A percentile compares a stretch with the other conserved stretches of the same genome.
Evolutionary conservation across 2,797 vertebrate species (phyloP).

Genomic region (Helarctos malayanus): DNA sequence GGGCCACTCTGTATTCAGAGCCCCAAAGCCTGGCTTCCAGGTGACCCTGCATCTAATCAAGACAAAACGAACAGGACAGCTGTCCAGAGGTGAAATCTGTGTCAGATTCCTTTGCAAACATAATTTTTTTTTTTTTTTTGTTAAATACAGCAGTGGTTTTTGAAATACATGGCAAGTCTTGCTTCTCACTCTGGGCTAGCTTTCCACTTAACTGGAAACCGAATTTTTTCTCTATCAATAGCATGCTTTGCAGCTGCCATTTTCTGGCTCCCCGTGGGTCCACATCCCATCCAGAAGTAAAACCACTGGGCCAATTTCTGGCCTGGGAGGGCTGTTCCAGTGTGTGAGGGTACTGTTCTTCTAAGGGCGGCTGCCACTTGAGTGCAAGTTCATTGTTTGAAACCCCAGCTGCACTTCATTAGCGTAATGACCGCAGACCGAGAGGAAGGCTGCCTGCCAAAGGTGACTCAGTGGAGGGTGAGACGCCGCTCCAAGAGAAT

Average conservation of each 20-base stretch:
- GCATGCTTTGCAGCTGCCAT: conserved; percentile 74
- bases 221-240: conserved; percentile 65
- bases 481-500: conserved; percentile 54
- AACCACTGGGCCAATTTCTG: conserved; percentile 63
- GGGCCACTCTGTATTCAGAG: not conserved
- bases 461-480: conserved; percentile 75
- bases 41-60: conserved; percentile 61
- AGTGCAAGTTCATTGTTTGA: conserved; percentile 67
- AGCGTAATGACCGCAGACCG: conserved; percentile 66
- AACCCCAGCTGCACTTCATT: conserved; percentile 80
- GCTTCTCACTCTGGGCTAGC: conserved; percentile 34
- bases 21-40: conserved; percentile 55
- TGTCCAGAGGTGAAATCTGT: conserved; percentile 24
- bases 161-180: conserved; percentile 57
- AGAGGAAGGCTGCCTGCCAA: conserved; percentile 75
- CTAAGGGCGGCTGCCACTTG: conserved; percentile 59
- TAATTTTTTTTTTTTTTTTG: not conserved
- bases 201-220: conserved; percentile 65
- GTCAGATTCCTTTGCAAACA: conserved; percentile 69
- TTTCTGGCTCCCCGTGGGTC: conserved; percentile 50
- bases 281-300: conserved; percentile 58
- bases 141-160: not conserved
- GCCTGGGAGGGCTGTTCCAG: not conserved
- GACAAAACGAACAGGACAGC: conserved; percentile 38
- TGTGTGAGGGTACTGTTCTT: conserved; percentile 45